Percentiles rank a stretch among this genome's conserved stretches.
These are phyloP conservation scores for Reinhardtius hippoglossoides DNA, from an alignment of 2,113 vertebrate species.

Conservation along the genomic window DNA sequence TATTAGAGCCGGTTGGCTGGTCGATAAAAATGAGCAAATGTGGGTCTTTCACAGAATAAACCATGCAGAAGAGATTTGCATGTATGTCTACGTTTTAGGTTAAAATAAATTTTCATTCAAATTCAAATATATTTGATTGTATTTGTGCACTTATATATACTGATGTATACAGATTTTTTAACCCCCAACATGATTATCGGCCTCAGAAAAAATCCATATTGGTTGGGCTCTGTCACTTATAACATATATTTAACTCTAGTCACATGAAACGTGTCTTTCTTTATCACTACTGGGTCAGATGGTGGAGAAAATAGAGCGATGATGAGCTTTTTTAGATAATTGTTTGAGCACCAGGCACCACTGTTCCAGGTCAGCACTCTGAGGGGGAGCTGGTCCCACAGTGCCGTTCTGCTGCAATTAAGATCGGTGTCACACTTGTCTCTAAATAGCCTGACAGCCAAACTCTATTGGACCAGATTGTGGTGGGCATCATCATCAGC, in stretches of 20 bases:
- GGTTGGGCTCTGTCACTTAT: background rate
- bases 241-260: background rate
- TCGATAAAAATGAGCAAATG: no score
- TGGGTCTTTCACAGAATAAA: no score
- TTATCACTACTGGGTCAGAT: slow-evolving; percentile 53
- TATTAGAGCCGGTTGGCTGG: no score
- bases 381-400: slow-evolving; percentile 60
- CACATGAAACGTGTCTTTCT: slow-evolving; percentile 21
- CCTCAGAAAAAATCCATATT: no score
- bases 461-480: slow-evolving; percentile 54
- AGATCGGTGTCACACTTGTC: slow-evolving; percentile 68
- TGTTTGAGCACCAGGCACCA: slow-evolving; percentile 63
- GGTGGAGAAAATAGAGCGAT: slow-evolving; percentile 67
- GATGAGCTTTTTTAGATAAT: slow-evolving; percentile 68
- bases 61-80: no score
- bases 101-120: no score
- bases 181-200: no score
- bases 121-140: no score
- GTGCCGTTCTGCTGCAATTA: slow-evolving; percentile 67
- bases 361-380: slow-evolving; percentile 76
- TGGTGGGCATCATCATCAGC: slow-evolving; percentile 49
- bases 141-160: no score
- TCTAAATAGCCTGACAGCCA: slow-evolving; percentile 66
- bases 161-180: no score
- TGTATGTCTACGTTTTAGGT: no score